phyloP scores from a whole-genome alignment of 2,797 vertebrate species.

The Platyrinchus mystaceus region DNA sequence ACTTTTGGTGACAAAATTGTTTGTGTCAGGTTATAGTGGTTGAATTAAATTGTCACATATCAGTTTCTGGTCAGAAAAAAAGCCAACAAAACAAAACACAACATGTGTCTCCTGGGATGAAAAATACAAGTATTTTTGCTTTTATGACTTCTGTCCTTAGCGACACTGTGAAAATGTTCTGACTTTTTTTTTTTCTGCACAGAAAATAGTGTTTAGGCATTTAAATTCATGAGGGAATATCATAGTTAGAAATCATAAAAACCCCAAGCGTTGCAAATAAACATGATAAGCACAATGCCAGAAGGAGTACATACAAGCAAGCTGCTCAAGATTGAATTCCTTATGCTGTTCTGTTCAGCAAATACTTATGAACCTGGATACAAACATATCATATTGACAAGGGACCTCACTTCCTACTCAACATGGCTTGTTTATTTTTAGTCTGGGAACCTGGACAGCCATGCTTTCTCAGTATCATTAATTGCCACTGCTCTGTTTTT shows the following conservation, averaged over 20 bases:
- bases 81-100: not conserved
- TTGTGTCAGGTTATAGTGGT: not conserved
- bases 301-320: not conserved
- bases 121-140: conserved; percentile 16
- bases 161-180: not conserved
- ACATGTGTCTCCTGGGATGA: not conserved
- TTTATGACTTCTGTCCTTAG: not conserved
- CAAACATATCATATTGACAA: not conserved
- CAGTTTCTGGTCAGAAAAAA: not conserved
- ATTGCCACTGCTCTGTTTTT: not conserved
- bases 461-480: not conserved
- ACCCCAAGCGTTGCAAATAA: not conserved
- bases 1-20: not conserved
- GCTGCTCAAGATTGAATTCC: not conserved
- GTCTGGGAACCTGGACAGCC: conserved; percentile 7
- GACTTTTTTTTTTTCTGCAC: not conserved
- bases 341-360: not conserved
- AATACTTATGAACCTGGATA: conserved; percentile 7
- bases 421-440: conserved; percentile 18
- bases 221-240: not conserved
- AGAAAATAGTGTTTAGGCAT: conserved; percentile 2
- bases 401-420: not conserved
- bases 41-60: not conserved
- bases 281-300: not conserved
- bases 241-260: not conserved